phyloP scores from a whole-genome alignment of 2,797 vertebrate genomes.

The Lepilemur ruficaudatus region DNA sequence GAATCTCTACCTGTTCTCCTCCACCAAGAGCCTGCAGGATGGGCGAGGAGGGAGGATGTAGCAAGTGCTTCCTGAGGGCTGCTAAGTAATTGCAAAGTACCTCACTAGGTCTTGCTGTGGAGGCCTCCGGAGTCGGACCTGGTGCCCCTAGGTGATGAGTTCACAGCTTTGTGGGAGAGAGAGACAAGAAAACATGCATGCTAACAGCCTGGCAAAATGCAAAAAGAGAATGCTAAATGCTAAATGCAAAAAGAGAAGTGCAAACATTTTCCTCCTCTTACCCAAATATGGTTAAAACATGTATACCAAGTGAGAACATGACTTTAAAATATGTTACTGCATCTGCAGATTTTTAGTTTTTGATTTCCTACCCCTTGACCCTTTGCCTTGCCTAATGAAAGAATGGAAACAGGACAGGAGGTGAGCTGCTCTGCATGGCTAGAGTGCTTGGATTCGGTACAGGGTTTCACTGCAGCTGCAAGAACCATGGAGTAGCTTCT shows the following conservation, averaged over 20 bases:
- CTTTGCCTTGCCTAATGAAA: not conserved
- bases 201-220: not conserved
- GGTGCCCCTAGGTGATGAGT: not conserved
- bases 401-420: not conserved
- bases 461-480: not conserved
- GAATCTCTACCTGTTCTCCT: not conserved
- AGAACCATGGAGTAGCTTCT: not conserved
- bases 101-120: not conserved
- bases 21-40: not conserved
- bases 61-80: not conserved
- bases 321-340: not conserved
- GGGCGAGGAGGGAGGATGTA: not conserved
- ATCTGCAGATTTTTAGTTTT: not conserved
- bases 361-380: not conserved
- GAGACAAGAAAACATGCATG: not conserved
- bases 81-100: not conserved
- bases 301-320: not conserved
- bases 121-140: not conserved
- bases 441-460: not conserved
- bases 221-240: not conserved
- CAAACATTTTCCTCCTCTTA: not conserved
- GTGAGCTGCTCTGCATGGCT: not conserved
- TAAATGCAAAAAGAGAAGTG: not conserved
- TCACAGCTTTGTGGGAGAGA: slow-evolving; percentile 6
- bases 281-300: not conserved